These are phyloP conservation scores for Coelinius sp. DNA, from an alignment of 2,888 invertebrate species.

Conservation along the genomic window DNA sequence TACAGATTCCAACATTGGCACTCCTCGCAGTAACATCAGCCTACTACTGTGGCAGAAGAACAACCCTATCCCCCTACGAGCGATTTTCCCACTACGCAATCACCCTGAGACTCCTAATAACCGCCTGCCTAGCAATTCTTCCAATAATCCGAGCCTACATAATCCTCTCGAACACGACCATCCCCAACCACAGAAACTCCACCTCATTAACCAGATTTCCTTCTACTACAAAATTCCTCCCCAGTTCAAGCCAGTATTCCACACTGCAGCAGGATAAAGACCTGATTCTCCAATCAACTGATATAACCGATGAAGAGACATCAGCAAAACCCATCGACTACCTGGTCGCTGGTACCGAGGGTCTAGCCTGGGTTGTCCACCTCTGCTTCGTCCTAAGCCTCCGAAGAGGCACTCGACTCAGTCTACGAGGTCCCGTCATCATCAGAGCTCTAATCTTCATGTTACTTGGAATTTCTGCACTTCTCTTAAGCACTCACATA, in stretches of 20 bases:
- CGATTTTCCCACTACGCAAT: slow-evolving; percentile 77
- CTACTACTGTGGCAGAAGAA: slow-evolving; percentile 83
- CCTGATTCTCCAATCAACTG: slow-evolving; percentile 32
- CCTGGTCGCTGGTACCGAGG: slow-evolving; percentile 79
- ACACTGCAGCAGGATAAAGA: too few species aligned
- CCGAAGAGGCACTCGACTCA: slow-evolving; percentile 76
- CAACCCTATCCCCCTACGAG: slow-evolving; percentile 77
- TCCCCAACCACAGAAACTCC: slow-evolving; percentile 33
- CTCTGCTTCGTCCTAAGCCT: slow-evolving; percentile 81
- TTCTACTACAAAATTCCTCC: slow-evolving; percentile 34
- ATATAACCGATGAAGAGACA: slow-evolving; percentile 70
- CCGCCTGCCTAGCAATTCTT: slow-evolving; percentile 76
- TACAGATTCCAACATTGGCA: slow-evolving; percentile 80
- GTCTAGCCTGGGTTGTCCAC: slow-evolving; percentile 87
- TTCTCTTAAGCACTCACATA: slow-evolving; percentile 76
- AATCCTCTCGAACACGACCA: slow-evolving; percentile 71
- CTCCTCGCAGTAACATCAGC: slow-evolving; percentile 85
- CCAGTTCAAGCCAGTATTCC: too few species aligned
- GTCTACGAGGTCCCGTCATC: slow-evolving; percentile 82
- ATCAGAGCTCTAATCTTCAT: slow-evolving; percentile 78
- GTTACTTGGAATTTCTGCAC: slow-evolving; percentile 76
- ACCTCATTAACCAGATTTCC: neutral
- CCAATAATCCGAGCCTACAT: slow-evolving; percentile 81
- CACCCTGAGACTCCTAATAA: slow-evolving; percentile 76
- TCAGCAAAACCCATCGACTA: slow-evolving; percentile 77